Evolutionary conservation across 1,140 invertebrate genomes (phyloP), one percentile per base, ranked within the genome.

Genomic region (Chionoecetes opilio): DNA sequence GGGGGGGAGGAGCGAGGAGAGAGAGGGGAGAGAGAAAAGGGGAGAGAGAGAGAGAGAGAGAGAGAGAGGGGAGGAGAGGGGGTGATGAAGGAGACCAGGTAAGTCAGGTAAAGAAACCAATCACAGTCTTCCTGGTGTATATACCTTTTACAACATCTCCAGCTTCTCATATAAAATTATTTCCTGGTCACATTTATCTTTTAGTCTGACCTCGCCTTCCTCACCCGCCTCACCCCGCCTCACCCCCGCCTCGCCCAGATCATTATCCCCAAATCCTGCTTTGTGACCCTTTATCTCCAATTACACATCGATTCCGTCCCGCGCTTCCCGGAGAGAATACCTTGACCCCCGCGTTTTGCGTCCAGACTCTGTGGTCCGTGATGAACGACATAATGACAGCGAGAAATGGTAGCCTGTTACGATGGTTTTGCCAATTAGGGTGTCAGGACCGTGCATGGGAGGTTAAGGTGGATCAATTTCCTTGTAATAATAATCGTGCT

Each of bases 361-460:
- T 3, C 63, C 63, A 75, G 63, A 75, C 63, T 75, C 63, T 26
- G 63, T n/a, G 63, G 63, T 21, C 21, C 11, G 9, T 75, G 63
- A 75, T 75, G 63, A 75, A 75, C 63, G 63, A 75, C 63, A 75
- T 75, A 75, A 75, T 75, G 63, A 75, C 63, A 75, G 63, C 63
- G 21, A n/a, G 63, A n/a, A 75, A 75, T 75, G 63, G 63, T 75
- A n/a, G 63, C 63, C 63, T 75, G n/a, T 75, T 75, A 75, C n/a
- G 63, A 75, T 75, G 21, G 21, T 75, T n/a, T 75, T 75, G 63
- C 63, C 63, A 75, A 75, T 75, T 75, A 75, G 26, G 63, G 63
- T 75, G 63, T 75, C 63, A 75, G 63, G 63, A 75, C 21, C 63
- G 63, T 75, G 63, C 63, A 75, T 75, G 63, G 21, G n/a, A 26